These are phyloP conservation scores for Lagorchestes hirsutus DNA, from an alignment of 2,797 vertebrate genomes.

Conservation along the genomic window DNA sequence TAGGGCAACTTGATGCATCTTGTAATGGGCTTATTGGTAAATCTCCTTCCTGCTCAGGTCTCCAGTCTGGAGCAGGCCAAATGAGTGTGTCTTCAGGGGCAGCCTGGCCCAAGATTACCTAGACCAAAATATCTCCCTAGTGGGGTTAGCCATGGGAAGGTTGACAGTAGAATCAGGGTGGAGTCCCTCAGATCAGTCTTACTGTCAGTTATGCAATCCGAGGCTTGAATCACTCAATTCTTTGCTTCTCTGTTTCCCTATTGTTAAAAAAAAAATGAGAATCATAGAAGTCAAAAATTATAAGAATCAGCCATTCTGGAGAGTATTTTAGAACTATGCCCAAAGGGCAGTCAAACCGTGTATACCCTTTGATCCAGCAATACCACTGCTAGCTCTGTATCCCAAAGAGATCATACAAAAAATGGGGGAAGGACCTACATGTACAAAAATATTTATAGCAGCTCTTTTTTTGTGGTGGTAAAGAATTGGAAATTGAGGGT, in stretches of 20 bases:
- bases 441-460: not conserved
- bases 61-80: not conserved
- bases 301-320: not conserved
- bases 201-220: not conserved
- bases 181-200: not conserved
- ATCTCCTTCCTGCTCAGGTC: conserved; percentile 41
- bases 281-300: not conserved
- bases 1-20: conserved; percentile 84
- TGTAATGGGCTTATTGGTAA: conserved; percentile 71
- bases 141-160: not conserved
- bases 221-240: not conserved
- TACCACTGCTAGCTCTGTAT: not conserved
- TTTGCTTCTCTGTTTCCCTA: not conserved
- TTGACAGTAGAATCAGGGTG: not conserved
- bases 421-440: not conserved
- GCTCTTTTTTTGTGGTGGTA: not conserved
- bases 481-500: not conserved
- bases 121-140: not conserved
- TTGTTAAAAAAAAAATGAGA: not conserved
- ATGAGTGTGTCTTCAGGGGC: not conserved
- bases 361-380: not conserved
- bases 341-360: not conserved
- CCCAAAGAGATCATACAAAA: not conserved
- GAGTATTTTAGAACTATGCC: not conserved
- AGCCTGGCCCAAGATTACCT: not conserved